A percentile compares a stretch with the other conserved stretches of the same genome.
Conservation (phyloP, 2,113 vertebrate genomes). For the Tenebrosternarchus preto region DNA sequence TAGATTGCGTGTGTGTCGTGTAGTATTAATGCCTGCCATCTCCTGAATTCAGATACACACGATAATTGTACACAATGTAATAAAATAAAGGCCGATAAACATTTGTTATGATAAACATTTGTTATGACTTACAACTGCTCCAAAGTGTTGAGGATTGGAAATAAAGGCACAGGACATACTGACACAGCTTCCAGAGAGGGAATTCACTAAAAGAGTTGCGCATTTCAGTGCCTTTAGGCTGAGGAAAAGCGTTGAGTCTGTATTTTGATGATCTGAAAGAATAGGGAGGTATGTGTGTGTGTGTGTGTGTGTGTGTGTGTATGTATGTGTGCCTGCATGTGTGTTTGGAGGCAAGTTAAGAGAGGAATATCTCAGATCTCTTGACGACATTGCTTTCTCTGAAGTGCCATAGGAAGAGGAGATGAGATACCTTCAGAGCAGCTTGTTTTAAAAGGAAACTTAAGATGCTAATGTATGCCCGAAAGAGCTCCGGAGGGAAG, state of each 20-base stretch:
- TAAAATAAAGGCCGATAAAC: neutral
- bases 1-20: neutral
- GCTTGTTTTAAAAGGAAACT: conserved; percentile 51
- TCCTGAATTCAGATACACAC: neutral
- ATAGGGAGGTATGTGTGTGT: conserved; percentile 5
- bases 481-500: conserved; percentile 46
- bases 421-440: conserved; percentile 50
- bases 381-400: conserved; percentile 39
- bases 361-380: conserved; percentile 45
- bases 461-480: conserved; percentile 59
- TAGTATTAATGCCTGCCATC: neutral
- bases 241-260: neutral
- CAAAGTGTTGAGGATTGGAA: neutral
- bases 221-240: conserved; percentile 16
- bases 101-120: neutral
- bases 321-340: conserved; percentile 2
- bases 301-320: conserved; percentile 2
- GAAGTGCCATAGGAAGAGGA: conserved; percentile 45
- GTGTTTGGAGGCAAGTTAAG: conserved; percentile 20
- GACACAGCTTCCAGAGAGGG: neutral
- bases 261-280: neutral
- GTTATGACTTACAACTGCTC: neutral
- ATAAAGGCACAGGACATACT: neutral
- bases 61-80: neutral
- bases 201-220: conserved; percentile 3